Evolutionary conservation across 1,140 invertebrate species (phyloP).

Genomic region (Probaryconus sp.): DNA sequence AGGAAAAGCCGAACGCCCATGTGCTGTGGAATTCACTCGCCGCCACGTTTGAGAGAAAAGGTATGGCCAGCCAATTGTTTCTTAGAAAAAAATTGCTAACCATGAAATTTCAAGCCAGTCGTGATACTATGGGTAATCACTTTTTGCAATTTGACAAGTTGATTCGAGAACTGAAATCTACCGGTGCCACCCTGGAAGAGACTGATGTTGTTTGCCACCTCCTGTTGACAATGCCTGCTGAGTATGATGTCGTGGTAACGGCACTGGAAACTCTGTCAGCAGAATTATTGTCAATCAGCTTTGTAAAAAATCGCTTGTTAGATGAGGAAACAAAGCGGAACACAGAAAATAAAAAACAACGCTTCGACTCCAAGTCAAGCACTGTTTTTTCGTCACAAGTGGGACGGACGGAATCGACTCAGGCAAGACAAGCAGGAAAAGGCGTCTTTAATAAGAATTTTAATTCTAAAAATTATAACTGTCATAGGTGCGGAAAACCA

Average conservation of each 20-base stretch:
- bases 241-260: slow-evolving; percentile 32
- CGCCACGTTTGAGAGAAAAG: slow-evolving; percentile 2
- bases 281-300: slow-evolving; percentile 7
- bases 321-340: slow-evolving; percentile 22
- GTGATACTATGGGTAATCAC: not conserved
- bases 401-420: not conserved
- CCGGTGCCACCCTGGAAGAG: slow-evolving; percentile 46
- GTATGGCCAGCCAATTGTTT: slow-evolving; percentile 6
- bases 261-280: slow-evolving; percentile 16
- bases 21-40: not conserved
- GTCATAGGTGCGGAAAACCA: slow-evolving; percentile 3
- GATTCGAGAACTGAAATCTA: slow-evolving; percentile 46
- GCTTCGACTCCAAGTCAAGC: not conserved
- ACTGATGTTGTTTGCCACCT: slow-evolving; percentile 42
- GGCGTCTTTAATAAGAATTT: not conserved
- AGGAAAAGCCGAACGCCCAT: slow-evolving; percentile 21
- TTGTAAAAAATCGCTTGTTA: slow-evolving; percentile 29
- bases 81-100: slow-evolving; percentile 2
- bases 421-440: not conserved
- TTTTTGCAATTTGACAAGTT: slow-evolving; percentile 33
- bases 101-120: not conserved
- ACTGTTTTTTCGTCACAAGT: slow-evolving; percentile 11
- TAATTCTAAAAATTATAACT: slow-evolving; percentile 4
- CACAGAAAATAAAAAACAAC: not conserved
- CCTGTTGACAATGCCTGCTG: slow-evolving; percentile 38